Evolutionary conservation across 2,113 vertebrate genomes (phyloP).

Genomic region (Recurvirostra avosetta): DNA sequence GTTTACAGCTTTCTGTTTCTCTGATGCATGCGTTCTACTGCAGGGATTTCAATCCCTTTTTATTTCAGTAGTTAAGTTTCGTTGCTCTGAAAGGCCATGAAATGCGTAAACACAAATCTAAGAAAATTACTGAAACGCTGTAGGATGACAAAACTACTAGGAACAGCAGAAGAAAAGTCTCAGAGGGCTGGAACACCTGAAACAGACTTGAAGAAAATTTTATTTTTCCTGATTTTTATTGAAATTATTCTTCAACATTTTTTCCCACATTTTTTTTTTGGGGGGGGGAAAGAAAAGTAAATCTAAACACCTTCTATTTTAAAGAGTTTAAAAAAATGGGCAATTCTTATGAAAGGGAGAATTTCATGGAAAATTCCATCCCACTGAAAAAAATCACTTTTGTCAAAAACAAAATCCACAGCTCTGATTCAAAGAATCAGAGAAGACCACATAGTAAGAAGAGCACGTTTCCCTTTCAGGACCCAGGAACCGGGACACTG

Average conservation of each 20-base stretch:
- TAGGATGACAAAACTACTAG: not conserved
- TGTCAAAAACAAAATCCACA: not conserved
- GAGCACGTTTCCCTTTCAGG: not conserved
- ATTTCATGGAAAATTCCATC: not conserved
- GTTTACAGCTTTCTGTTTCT: not conserved
- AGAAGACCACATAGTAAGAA: not conserved
- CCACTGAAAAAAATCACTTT: not conserved
- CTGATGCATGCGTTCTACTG: not conserved
- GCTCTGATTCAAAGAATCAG: not conserved
- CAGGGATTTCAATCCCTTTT: not conserved
- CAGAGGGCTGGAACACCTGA: not conserved
- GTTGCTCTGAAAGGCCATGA: not conserved
- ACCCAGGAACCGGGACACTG: not conserved
- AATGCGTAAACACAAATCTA: not conserved
- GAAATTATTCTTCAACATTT: not conserved
- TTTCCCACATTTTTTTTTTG: rapidly evolving
- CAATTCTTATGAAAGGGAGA: not conserved
- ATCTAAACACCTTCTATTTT: not conserved
- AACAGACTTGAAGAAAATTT: not conserved
- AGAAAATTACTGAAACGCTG: not conserved
- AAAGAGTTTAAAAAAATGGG: not conserved
- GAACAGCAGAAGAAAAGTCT: not conserved
- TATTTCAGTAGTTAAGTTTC: not conserved
- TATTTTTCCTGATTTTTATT: not conserved
- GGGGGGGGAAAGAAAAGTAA: too few species aligned